Conservation (phyloP, 2,888 invertebrate species). For the Candidula unifasciata region DNA sequence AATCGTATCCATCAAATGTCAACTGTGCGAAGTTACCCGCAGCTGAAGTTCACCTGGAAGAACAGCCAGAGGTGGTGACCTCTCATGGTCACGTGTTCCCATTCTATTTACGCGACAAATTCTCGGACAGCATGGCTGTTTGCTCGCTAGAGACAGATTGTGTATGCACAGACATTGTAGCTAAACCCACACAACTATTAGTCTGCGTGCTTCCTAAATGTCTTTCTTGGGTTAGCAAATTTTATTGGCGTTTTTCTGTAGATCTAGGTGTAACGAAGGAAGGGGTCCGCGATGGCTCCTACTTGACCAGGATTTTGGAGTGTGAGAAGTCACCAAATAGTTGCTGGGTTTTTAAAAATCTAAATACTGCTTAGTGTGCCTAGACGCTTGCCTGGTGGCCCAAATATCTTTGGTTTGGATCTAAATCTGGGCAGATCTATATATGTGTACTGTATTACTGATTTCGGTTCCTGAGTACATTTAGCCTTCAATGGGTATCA, state of each 20-base stretch:
- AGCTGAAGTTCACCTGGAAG: background rate
- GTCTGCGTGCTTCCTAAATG: slow-evolving; percentile 41
- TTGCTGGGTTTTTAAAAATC: background rate
- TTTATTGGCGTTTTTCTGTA: slow-evolving; percentile 38
- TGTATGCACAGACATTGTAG: slow-evolving; percentile 35
- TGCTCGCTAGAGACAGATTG: slow-evolving; percentile 32
- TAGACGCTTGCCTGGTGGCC: too few relatives aligned
- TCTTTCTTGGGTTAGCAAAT: slow-evolving; percentile 35
- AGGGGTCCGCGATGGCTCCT: slow-evolving; percentile 24
- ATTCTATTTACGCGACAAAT: slow-evolving; percentile 1
- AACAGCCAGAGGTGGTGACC: slow-evolving; percentile 26
- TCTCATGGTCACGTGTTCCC: background rate
- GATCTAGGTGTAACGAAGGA: slow-evolving; percentile 22
- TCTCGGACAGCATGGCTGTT: slow-evolving; percentile 32
- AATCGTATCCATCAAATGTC: slow-evolving; percentile 27
- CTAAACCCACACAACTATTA: slow-evolving; percentile 17
- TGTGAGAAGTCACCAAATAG: slow-evolving; percentile 40
- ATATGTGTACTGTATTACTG: too few relatives aligned
- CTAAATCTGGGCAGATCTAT: too few relatives aligned
- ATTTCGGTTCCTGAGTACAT: too few relatives aligned
- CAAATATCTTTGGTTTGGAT: too few relatives aligned
- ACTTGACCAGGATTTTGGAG: slow-evolving; percentile 21
- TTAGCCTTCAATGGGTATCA: too few relatives aligned
- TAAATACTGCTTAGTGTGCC: too few relatives aligned
- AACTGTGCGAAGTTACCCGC: background rate